Percentiles rank a stretch among this genome's conserved stretches.
These are phyloP conservation scores for Falco novaeseelandiae DNA, from an alignment of 2,797 vertebrate genomes.

Conservation along the genomic window DNA sequence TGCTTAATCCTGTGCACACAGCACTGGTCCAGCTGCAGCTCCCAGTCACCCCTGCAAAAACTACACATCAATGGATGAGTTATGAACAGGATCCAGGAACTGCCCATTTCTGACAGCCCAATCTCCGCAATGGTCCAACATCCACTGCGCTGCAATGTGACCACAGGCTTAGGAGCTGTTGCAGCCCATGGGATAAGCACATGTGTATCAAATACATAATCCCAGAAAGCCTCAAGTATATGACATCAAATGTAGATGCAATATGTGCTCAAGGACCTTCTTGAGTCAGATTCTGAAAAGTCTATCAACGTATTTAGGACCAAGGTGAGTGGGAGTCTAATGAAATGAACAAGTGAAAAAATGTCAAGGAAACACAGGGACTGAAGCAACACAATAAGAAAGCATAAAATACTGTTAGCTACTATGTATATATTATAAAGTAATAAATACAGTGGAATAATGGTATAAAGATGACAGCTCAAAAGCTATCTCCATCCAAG, in stretches of 20 bases:
- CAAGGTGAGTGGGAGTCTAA: conserved; percentile 48
- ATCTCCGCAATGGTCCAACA: neutral
- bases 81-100: neutral
- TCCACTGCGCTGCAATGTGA: neutral
- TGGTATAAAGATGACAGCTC: neutral
- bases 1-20: neutral
- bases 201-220: neutral
- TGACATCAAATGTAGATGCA: neutral
- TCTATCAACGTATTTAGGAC: neutral
- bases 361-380: neutral
- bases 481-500: neutral
- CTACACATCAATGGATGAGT: neutral
- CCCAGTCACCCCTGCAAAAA: neutral
- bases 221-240: neutral
- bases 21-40: neutral
- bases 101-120: neutral
- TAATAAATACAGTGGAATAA: neutral
- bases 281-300: neutral
- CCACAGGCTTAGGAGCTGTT: neutral
- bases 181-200: neutral
- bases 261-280: neutral
- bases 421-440: conserved; percentile 11
- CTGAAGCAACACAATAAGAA: conserved; percentile 1
- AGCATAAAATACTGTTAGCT: conserved; percentile 46
- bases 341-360: conserved; percentile 19